These are phyloP conservation scores for Phymanthus crucifer DNA, from an alignment of 92 coral and sea anemone species.

Conservation along the genomic window DNA sequence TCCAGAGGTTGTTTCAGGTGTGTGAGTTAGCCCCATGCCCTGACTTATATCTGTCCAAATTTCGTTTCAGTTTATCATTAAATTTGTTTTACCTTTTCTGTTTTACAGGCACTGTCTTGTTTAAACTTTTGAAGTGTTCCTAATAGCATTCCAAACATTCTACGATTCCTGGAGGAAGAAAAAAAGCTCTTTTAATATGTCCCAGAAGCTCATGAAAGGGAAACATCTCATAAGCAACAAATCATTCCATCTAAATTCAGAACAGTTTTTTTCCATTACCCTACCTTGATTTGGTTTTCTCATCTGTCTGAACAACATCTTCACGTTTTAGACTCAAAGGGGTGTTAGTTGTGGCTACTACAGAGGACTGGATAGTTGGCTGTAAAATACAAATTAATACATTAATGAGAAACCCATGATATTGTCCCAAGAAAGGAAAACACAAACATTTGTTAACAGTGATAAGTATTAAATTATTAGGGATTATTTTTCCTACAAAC, in stretches of 20 bases:
- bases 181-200: neutral
- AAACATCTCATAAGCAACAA: neutral
- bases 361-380: conserved; percentile 99
- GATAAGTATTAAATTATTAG: neutral
- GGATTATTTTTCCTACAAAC: conserved; percentile 23
- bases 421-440: neutral
- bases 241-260: neutral
- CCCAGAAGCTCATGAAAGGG: neutral
- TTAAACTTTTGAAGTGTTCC: conserved; percentile 96
- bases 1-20: too few relatives aligned
- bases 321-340: conserved; percentile 96
- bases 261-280: neutral
- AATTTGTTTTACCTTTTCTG: conserved; percentile 69
- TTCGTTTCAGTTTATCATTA: neutral
- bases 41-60: too few relatives aligned
- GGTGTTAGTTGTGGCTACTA: conserved; percentile 82
- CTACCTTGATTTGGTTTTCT: conserved; percentile 93
- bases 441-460: neutral
- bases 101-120: conserved; percentile 75
- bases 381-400: conserved; percentile 22
- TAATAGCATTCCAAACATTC: conserved; percentile 98
- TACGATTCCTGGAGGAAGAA: conserved; percentile 66
- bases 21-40: too few relatives aligned
- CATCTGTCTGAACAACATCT: conserved; percentile 73
- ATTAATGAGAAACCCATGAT: neutral